phyloP scores from a whole-genome alignment of 2,888 invertebrate species.

The Cephonodes hylas region DNA sequence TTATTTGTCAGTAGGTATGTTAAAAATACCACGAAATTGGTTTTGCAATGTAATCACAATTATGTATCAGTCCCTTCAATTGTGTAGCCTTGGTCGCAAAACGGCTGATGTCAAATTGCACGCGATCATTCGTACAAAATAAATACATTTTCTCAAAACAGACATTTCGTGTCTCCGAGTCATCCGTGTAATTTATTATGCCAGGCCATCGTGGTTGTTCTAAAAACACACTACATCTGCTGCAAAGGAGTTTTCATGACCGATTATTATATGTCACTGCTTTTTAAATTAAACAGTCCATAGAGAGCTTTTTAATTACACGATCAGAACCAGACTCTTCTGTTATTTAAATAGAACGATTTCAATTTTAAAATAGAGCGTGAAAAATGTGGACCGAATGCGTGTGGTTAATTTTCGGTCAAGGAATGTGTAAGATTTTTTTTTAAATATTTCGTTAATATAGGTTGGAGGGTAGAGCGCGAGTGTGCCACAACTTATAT shows the following conservation, averaged over 20 bases:
- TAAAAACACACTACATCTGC: constrained; percentile 17
- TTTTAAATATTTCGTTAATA: too few species aligned
- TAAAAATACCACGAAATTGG: constrained; percentile 17
- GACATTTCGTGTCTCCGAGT: constrained; percentile 45
- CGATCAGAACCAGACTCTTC: constrained; percentile 13
- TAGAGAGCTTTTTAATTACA: background rate
- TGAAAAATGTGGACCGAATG: background rate
- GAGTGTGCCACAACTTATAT: too few species aligned
- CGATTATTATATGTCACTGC: background rate
- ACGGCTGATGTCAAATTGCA: constrained; percentile 7
- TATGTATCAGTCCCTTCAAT: background rate
- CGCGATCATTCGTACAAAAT: constrained; percentile 15
- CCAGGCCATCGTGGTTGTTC: constrained; percentile 34
- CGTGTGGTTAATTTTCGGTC: background rate
- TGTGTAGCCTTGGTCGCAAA: constrained; percentile 8
- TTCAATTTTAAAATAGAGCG: background rate
- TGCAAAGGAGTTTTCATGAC: background rate
- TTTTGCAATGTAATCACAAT: constrained; percentile 4
- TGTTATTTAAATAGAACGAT: constrained; percentile 15
- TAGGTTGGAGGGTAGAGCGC: too few species aligned
- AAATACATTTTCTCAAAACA: constrained; percentile 36
- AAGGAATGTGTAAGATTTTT: background rate
- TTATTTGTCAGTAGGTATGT: constrained; percentile 19
- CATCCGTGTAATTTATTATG: constrained; percentile 42
- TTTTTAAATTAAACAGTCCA: background rate